Base-by-base conservation (phyloP, 2,888 invertebrate genomes). In the Ecliptopera silaceata region DNA sequence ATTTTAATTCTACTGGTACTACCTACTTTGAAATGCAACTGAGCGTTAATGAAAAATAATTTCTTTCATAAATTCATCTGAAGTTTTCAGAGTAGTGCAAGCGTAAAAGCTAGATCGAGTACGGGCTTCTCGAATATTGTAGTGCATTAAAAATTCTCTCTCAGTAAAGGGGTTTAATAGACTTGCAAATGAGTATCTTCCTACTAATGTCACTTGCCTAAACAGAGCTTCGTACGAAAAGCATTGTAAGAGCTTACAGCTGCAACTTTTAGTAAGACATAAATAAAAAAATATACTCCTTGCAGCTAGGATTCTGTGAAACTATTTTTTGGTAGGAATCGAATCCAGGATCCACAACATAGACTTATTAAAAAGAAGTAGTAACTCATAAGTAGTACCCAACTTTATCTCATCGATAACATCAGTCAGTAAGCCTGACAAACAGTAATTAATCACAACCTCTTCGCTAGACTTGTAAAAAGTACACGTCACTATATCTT, bases 21-120 rank as follows among this genome's bases (percentile, higher is more conserved):
- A 80, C 79, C 82, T 80, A 80, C 79, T 79, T 78, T 81, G 65
- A 75, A 78, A 82, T 66, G 79, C 82, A 82, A 71, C 78, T 65
- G 66, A 84, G 82, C 83, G 81, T 82, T 82, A 86, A 87, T 86
- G 84, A 85, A 86, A 88, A 88, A 86, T 86, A 82, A 84, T 86
- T 87, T 85, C 77, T 77, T n/a, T n/a, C n/a, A n/a, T n/a, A n/a
- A n/a, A n/a, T n/a, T 71, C 78, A 79, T 79, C 76, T 78, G 69
- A 80, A 83, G 77, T 81, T 81, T 71, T 73, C 13, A 75, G 74
- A 77, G 75, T 72, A 67, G 65, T 61, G 70, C 61, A 71, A 73
- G 71, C 65, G 68, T 47, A 56, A 64, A 43, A 46, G 61, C 53
- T 26, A 45, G 53, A 48, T 39, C 57, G 60, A 63, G 62, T 62